Percentiles rank a stretch among this genome's conserved stretches.
Evolutionary conservation across 2,888 invertebrate genomes (phyloP).

Genomic region (Pseudococcus longispinus): DNA sequence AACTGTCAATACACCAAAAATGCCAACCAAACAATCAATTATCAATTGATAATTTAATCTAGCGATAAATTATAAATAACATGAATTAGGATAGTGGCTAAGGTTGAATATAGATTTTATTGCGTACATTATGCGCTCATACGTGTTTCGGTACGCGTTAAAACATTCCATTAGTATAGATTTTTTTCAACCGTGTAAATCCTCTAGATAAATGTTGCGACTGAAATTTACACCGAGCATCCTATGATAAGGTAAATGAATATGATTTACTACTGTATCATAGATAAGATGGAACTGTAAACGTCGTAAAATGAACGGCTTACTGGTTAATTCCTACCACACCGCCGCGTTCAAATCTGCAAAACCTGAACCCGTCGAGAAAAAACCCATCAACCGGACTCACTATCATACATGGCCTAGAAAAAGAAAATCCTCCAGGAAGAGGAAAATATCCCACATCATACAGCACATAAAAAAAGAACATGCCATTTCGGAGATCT

Average conservation of each 20-base stretch:
- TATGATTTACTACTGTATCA: not conserved
- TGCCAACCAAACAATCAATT: slow-evolving; percentile 25
- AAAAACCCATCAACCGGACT: not conserved
- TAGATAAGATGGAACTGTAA: not conserved
- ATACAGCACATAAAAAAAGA: slow-evolving; percentile 41
- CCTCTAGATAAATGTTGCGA: not conserved
- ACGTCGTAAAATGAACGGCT: slow-evolving; percentile 45
- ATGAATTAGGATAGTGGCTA: not conserved
- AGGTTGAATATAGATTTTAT: slow-evolving; percentile 24
- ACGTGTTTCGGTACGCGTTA: slow-evolving; percentile 7
- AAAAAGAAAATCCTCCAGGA: slow-evolving; percentile 38
- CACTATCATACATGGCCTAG: slow-evolving; percentile 52
- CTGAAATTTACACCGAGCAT: not conserved
- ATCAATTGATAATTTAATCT: slow-evolving; percentile 3
- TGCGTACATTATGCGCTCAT: not conserved
- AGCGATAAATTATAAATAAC: slow-evolving; percentile 1
- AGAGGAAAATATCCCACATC: slow-evolving; percentile 40
- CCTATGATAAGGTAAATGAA: slow-evolving; percentile 6
- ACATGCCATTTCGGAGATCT: slow-evolving; percentile 44
- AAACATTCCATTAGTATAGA: not conserved
- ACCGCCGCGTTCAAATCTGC: not conserved
- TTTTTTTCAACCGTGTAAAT: slow-evolving; percentile 14
- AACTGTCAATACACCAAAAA: not conserved
- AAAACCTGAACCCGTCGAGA: not conserved
- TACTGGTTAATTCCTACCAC: slow-evolving; percentile 50